Evolutionary conservation across 1,140 invertebrate species (phyloP), one percentile per base, ranked within the genome.

Genomic region (Zaprionus ornatus): DNA sequence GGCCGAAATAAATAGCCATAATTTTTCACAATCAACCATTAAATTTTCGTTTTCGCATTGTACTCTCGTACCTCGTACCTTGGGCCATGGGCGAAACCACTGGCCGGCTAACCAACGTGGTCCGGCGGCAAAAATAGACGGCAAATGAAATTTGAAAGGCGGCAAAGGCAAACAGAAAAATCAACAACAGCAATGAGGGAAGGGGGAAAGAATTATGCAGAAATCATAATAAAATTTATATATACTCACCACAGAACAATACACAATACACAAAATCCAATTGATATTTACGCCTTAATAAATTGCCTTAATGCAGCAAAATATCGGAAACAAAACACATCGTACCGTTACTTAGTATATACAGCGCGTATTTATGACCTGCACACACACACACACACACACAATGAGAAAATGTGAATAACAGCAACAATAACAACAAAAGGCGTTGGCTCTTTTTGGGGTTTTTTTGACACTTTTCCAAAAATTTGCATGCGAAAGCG

Each of bases 181-280:
- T 45, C n/a, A 45, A 45, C 7, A 63, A 19, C 32, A 35, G 32
- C 6, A 59, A 21, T 5, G n/a, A 74, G 32, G 15, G 40, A 48
- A 59, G 9, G 27, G 7, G 27, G 29, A 9, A 9, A 9, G 40
- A 59, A 54, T 10, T 54, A 56, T 9, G 27, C 29, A 62, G 17
- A 48, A 71, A 75, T 25, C 27, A 60, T 45, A 62, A 35, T 62
- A 42, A 48, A 23, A 54, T 57, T 23, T 27, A 48, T 37, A 10
- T 60, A 54, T 70, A 77, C 80, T 77, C 70, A 82, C 80, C 80
- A 42, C 57, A 71, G 52, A 63, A 64, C 52, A 74, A 77, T 61
- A 73, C 50, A 57, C 63, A 75, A 71, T 73, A 61, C 37, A 78
- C 45, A 74, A 69, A 81, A 74, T 73, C 45, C 63, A 67, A 60